phyloP scores from a whole-genome alignment of 2,113 vertebrate genomes.

The Anolis sagrei region DNA sequence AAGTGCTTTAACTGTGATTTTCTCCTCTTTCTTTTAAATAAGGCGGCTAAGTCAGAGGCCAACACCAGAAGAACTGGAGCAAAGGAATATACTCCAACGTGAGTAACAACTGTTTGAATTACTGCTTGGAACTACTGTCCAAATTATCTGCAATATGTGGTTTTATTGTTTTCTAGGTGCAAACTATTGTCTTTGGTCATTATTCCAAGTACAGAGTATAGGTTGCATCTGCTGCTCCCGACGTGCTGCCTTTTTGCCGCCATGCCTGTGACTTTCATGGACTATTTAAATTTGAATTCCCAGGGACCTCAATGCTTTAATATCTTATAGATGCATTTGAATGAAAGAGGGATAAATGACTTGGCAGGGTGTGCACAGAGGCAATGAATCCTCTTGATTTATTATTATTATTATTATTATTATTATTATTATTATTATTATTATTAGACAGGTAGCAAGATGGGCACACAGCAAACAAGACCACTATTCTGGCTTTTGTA shows the following conservation, averaged over 20 bases:
- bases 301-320: rapidly evolving
- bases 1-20: neutral
- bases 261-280: neutral
- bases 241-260: neutral
- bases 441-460: too few relatives aligned
- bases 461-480: too few relatives aligned
- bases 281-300: neutral
- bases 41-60: slow-evolving; percentile 97
- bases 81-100: slow-evolving; percentile 98
- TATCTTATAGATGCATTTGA: neutral
- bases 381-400: neutral
- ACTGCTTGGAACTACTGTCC: neutral
- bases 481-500: too few relatives aligned
- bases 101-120: slow-evolving; percentile 65
- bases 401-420: too few relatives aligned
- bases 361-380: neutral
- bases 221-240: neutral
- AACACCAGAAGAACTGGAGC: slow-evolving; percentile 94
- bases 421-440: too few relatives aligned
- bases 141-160: neutral
- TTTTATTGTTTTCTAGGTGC: neutral
- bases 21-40: slow-evolving; percentile 31
- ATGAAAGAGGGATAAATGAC: too few relatives aligned
- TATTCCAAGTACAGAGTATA: neutral
- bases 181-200: neutral